These are phyloP conservation scores for Omphaloscelis lunosa DNA, from an alignment of 2,888 invertebrate genomes.

Conservation along the genomic window DNA sequence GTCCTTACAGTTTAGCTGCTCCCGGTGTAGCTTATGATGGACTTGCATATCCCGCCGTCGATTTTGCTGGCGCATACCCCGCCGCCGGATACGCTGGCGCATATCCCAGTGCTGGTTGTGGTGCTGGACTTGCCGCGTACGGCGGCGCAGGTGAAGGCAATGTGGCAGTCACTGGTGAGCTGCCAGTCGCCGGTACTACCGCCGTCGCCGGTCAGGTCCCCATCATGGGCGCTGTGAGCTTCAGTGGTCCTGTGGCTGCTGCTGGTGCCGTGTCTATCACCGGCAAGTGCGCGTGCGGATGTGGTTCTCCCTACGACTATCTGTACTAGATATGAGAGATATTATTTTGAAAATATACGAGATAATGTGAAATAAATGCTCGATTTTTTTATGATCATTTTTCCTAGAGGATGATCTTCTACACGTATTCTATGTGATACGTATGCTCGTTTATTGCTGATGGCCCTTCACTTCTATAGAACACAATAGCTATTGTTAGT, in stretches of 20 bases:
- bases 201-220: constrained; percentile 66
- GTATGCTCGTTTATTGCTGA: too few relatives aligned
- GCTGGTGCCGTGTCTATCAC: constrained; percentile 66
- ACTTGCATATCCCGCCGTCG: too few relatives aligned
- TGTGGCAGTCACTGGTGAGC: constrained; percentile 60
- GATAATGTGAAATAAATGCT: too few relatives aligned
- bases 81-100: not conserved
- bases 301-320: constrained; percentile 9
- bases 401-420: too few relatives aligned
- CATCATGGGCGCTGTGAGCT: too few relatives aligned
- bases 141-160: constrained; percentile 59
- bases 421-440: too few relatives aligned
- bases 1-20: constrained; percentile 1
- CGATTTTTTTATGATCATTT: too few relatives aligned
- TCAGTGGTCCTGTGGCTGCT: constrained; percentile 62
- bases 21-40: constrained; percentile 9
- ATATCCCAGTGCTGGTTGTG: constrained; percentile 9
- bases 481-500: too few relatives aligned
- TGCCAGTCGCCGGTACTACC: constrained; percentile 69
- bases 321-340: too few relatives aligned
- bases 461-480: too few relatives aligned
- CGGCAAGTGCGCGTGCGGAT: constrained; percentile 68
- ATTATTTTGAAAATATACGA: too few relatives aligned
- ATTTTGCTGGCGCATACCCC: too few relatives aligned
- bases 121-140: constrained; percentile 25